These are phyloP conservation scores for Oncorhynchus gorbuscha DNA, from an alignment of 2,113 vertebrate species.

Conservation along the genomic window DNA sequence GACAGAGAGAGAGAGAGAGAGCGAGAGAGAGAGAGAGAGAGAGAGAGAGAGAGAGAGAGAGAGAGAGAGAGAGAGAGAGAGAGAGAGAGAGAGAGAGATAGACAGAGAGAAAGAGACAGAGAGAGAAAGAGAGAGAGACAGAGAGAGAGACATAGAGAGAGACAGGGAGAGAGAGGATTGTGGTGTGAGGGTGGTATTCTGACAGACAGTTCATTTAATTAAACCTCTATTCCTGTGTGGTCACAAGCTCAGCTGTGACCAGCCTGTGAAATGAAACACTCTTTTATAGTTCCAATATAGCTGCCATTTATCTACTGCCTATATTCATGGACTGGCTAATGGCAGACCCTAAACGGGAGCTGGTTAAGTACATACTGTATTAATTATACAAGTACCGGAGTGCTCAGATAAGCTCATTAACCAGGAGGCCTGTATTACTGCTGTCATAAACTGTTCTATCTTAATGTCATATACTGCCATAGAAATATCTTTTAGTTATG, in stretches of 20 bases:
- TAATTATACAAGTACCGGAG: not conserved
- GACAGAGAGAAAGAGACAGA: no score
- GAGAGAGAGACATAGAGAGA: no score
- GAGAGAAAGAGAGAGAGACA: no score
- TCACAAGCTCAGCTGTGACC: constrained; percentile 35
- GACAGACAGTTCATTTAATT: constrained; percentile 66
- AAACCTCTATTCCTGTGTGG: constrained; percentile 38
- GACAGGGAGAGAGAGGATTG: constrained; percentile 22
- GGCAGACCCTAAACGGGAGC: constrained; percentile 10
- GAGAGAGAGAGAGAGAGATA: no score
- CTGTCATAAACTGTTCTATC: not conserved
- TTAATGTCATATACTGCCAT: not conserved
- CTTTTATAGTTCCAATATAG: constrained; percentile 41
- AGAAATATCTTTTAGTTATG: not conserved
- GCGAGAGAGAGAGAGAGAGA: no score
- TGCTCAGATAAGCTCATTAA: not conserved
- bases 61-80: no score
- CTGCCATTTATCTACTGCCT: constrained; percentile 28
- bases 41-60: no score
- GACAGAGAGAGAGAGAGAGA: no score
- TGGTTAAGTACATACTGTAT: not conserved
- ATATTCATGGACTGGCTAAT: constrained; percentile 9
- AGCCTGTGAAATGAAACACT: constrained; percentile 46
- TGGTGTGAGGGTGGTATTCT: constrained; percentile 42
- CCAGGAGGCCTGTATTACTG: not conserved